Conservation (phyloP, 2,113 vertebrate genomes). For the Epinephelus fuscoguttatus region DNA sequence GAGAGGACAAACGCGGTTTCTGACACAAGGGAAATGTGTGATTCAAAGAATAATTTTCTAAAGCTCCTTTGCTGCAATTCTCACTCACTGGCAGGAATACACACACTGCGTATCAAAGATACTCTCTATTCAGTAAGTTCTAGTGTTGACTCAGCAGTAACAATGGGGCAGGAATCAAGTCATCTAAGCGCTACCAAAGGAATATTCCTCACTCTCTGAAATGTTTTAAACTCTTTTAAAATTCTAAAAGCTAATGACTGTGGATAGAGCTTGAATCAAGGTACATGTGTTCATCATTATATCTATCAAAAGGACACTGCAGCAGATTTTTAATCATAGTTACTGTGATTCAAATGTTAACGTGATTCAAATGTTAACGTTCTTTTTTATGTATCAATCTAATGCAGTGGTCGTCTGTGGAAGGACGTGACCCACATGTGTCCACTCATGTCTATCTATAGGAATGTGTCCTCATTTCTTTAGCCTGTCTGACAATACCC, state of each 20-base stretch:
- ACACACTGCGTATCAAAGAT: slow-evolving; percentile 18
- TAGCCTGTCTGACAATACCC: slow-evolving; percentile 3
- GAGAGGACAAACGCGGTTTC: slow-evolving; percentile 50
- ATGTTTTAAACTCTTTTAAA: neutral
- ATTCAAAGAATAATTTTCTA: slow-evolving; percentile 54
- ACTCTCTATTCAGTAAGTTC: slow-evolving; percentile 4
- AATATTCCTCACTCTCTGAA: neutral
- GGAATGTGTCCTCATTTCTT: slow-evolving; percentile 1
- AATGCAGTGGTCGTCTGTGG: neutral
- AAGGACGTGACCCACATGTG: slow-evolving; percentile 18
- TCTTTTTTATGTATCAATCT: neutral
- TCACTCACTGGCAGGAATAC: slow-evolving; percentile 30
- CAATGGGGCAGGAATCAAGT: neutral
- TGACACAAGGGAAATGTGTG: slow-evolving; percentile 48
- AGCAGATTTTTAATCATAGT: neutral
- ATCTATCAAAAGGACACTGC: neutral
- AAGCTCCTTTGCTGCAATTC: slow-evolving; percentile 45
- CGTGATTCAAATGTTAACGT: neutral
- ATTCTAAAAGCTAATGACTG: neutral
- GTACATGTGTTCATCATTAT: neutral
- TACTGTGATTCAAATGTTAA: neutral
- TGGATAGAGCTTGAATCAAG: neutral
- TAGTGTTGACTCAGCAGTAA: slow-evolving; percentile 30
- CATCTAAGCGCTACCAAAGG: neutral
- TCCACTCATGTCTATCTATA: slow-evolving; percentile 9